A percentile compares a stretch with the other conserved stretches of the same genome.
Evolutionary conservation across 1,140 invertebrate genomes (phyloP).

Genomic region (Neodiprion lecontei): DNA sequence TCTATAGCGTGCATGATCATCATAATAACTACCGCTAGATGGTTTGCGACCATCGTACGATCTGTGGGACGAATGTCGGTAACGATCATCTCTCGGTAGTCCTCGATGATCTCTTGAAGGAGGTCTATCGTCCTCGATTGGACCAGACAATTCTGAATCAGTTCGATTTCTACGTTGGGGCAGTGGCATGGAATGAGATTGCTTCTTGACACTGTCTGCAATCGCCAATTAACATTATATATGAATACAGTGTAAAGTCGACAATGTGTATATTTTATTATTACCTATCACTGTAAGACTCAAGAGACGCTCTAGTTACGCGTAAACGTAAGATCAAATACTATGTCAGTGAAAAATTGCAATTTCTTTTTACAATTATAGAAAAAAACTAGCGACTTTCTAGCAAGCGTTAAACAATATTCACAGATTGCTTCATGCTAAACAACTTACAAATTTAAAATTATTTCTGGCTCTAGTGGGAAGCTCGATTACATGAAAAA

Average conservation of each 20-base stretch:
- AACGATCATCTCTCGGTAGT: constrained; percentile 44
- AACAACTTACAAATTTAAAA: too few species aligned
- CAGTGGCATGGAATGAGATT: constrained; percentile 42
- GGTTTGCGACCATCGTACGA: constrained; percentile 47
- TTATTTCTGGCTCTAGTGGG: too few species aligned
- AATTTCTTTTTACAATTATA: not conserved
- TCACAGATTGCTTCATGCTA: not conserved
- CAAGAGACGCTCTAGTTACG: not conserved
- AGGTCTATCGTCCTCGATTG: constrained; percentile 53
- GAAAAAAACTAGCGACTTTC: not conserved
- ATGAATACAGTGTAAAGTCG: not conserved
- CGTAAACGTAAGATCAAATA: not conserved
- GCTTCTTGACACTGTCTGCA: constrained; percentile 43
- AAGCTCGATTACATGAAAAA: constrained; percentile 20
- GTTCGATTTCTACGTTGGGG: constrained; percentile 47
- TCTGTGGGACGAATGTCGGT: constrained; percentile 46
- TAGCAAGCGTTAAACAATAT: not conserved
- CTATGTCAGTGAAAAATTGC: not conserved
- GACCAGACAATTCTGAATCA: constrained; percentile 50
- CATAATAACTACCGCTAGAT: constrained; percentile 46
- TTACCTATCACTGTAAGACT: too few species aligned
- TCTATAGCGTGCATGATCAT: constrained; percentile 53
- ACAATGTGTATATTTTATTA: not conserved
- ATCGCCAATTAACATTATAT: constrained; percentile 16
- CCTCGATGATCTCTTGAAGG: constrained; percentile 49